Conservation (phyloP, 2,888 invertebrate genomes). For the Hypena proboscidalis region DNA sequence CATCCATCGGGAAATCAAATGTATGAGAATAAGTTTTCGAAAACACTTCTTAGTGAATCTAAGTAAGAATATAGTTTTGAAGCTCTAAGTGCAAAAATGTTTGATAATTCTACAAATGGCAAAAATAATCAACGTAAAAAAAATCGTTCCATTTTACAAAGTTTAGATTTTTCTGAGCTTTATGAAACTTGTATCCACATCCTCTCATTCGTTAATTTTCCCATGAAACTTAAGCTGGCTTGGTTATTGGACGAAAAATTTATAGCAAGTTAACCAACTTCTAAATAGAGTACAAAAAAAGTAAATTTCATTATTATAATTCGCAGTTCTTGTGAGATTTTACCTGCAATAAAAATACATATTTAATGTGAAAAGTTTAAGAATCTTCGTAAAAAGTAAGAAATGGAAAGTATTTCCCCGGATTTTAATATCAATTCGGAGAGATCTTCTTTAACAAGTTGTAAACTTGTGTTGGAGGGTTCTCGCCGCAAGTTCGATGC, state of each 20-base stretch:
- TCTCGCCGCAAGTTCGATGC: slow-evolving; percentile 68
- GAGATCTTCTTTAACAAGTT: slow-evolving; percentile 77
- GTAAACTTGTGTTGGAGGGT: slow-evolving; percentile 76
- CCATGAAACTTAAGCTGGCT: too few species aligned
- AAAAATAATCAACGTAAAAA: too few species aligned
- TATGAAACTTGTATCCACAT: too few species aligned
- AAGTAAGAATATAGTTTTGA: too few species aligned
- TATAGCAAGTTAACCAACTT: background rate
- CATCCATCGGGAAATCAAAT: too few species aligned
- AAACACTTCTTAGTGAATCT: too few species aligned
- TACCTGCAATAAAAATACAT: slow-evolving; percentile 42
- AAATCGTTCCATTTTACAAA: too few species aligned
- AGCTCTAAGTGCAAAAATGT: too few species aligned
- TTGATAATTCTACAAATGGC: too few species aligned
- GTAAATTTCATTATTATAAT: slow-evolving; percentile 18
- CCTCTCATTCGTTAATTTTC: too few species aligned
- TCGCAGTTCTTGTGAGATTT: slow-evolving; percentile 21
- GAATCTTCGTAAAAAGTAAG: slow-evolving; percentile 49
- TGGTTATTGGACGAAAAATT: background rate
- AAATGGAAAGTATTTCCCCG: slow-evolving; percentile 60
- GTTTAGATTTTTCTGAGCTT: too few species aligned
- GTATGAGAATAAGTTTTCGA: too few species aligned
- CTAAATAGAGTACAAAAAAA: slow-evolving; percentile 20
- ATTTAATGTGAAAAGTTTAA: slow-evolving; percentile 46
- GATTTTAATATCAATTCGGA: slow-evolving; percentile 70